Conservation (phyloP, 2,113 vertebrate genomes). For the Acanthochromis polyacanthus region DNA sequence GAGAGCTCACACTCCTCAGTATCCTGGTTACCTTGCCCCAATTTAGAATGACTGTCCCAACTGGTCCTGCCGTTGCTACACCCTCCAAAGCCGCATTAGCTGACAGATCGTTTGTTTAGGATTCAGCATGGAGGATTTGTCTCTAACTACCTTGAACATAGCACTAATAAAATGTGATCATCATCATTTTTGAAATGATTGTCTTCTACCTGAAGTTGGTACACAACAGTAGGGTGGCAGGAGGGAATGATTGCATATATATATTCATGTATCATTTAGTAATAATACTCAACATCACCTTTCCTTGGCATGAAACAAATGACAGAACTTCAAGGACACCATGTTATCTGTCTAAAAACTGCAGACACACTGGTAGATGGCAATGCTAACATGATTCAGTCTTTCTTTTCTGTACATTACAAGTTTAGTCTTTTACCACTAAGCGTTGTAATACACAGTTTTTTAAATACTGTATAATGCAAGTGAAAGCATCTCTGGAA, state of each 20-base stretch:
- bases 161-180: not conserved
- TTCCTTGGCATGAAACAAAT: not conserved
- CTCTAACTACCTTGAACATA: not conserved
- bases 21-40: slow-evolving; percentile 79
- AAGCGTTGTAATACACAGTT: not conserved
- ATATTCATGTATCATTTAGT: too few species aligned
- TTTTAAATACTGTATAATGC: not conserved
- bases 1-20: slow-evolving; percentile 68
- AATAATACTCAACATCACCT: not conserved
- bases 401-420: not conserved
- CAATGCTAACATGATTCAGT: too few species aligned
- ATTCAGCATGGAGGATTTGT: not conserved
- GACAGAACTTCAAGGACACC: not conserved
- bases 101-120: slow-evolving; percentile 30
- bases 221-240: not conserved
- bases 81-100: slow-evolving; percentile 36
- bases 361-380: too few species aligned
- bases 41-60: slow-evolving; percentile 59
- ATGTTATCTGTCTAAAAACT: not conserved
- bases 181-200: not conserved
- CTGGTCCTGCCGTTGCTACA: slow-evolving; percentile 70
- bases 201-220: too few species aligned
- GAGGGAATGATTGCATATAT: not conserved
- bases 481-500: too few species aligned
- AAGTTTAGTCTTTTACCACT: not conserved